Conservation (phyloP, 2,797 vertebrate genomes). For the Picus viridis region DNA sequence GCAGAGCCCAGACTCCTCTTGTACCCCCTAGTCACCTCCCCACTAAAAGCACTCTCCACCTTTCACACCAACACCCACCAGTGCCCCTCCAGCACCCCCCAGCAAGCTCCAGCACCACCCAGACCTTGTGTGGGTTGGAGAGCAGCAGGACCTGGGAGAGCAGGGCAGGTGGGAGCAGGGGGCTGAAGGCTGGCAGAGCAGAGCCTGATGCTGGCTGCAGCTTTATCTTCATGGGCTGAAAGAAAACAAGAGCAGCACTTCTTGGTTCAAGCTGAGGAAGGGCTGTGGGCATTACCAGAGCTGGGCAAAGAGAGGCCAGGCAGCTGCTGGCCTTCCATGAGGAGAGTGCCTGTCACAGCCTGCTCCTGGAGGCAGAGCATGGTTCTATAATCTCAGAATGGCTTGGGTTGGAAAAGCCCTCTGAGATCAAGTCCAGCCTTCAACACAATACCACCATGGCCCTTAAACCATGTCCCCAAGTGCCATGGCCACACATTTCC, state of each 20-base stretch:
- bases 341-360: background rate
- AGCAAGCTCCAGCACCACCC: background rate
- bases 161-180: constrained; percentile 82
- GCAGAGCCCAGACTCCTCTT: background rate
- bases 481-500: too few relatives aligned
- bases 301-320: background rate
- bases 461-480: too few relatives aligned
- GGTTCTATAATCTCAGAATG: too few relatives aligned
- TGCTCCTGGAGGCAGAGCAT: background rate
- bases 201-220: constrained; percentile 85
- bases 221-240: constrained; percentile 86
- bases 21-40: background rate
- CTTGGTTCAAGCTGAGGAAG: background rate
- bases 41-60: background rate
- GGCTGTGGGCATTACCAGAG: background rate
- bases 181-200: constrained; percentile 86
- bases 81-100: fast-evolving
- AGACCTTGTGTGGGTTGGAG: constrained; percentile 84
- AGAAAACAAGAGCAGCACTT: background rate
- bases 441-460: too few relatives aligned
- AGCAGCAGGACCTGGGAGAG: constrained; percentile 88
- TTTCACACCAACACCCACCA: background rate
- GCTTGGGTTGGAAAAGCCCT: too few relatives aligned
- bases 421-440: too few relatives aligned
- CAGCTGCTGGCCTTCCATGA: background rate